These are phyloP conservation scores for Forpus xanthops DNA, from an alignment of 2,797 vertebrate genomes.

Conservation along the genomic window DNA sequence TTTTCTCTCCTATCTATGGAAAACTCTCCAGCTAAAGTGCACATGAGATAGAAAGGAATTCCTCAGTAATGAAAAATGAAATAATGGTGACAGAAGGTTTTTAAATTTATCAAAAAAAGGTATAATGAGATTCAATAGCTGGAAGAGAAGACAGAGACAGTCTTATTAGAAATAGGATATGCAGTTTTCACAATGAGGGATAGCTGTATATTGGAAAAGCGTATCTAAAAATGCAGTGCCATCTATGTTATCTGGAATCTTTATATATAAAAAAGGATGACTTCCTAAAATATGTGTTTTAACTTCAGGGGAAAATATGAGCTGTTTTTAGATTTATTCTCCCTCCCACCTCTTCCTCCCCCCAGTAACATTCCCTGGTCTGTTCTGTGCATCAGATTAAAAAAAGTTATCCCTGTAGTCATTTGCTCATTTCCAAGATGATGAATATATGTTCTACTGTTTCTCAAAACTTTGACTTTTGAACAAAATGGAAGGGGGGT, in stretches of 20 bases:
- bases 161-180: slow-evolving; percentile 1
- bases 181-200: not conserved
- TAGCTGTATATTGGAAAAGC: slow-evolving; percentile 8
- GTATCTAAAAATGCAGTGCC: not conserved
- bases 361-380: not conserved
- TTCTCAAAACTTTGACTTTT: not conserved
- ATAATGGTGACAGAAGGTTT: slow-evolving; percentile 26
- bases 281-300: not conserved
- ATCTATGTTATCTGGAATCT: not conserved
- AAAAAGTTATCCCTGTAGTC: not conserved
- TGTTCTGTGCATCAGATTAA: not conserved
- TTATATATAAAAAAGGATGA: not conserved
- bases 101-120: slow-evolving; percentile 28
- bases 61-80: slow-evolving; percentile 17
- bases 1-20: not conserved
- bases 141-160: not conserved
- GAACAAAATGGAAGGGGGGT: not conserved
- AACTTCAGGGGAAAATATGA: not conserved
- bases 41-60: not conserved
- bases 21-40: not conserved
- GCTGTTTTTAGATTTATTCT: not conserved
- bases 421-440: not conserved
- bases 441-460: not conserved
- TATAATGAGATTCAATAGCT: slow-evolving; percentile 40
- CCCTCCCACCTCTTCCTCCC: no score